These are phyloP conservation scores for Notospermus geniculatus DNA, from an alignment of 1,140 invertebrate species.

Conservation along the genomic window DNA sequence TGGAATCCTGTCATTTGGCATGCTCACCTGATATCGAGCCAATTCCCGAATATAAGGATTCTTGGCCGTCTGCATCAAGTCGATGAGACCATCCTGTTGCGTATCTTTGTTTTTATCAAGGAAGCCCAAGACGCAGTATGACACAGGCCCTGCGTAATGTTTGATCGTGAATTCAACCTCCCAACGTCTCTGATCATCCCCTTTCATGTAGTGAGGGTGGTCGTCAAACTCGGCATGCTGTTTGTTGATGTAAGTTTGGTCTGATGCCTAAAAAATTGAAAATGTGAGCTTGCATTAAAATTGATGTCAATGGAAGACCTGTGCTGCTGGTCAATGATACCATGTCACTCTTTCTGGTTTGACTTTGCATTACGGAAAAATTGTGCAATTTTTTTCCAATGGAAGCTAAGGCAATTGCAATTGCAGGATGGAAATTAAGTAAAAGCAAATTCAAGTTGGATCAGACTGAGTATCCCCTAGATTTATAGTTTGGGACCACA, in stretches of 20 bases:
- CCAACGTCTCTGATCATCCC: conserved; percentile 57
- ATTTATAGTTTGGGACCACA: too few species aligned
- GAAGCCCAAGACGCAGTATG: conserved; percentile 94
- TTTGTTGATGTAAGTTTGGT: conserved; percentile 85
- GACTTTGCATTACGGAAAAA: too few species aligned
- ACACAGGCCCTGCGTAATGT: conserved; percentile 97
- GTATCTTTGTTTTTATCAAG: conserved; percentile 99
- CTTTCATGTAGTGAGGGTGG: conserved; percentile 82
- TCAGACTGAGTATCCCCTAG: too few species aligned
- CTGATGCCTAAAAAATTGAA: conserved; percentile 83
- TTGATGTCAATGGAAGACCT: too few species aligned
- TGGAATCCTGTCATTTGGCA: too few species aligned
- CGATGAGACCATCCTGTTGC: conserved; percentile 92
- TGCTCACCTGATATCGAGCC: conserved; percentile 72
- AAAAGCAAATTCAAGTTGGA: too few species aligned
- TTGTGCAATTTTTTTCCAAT: too few species aligned
- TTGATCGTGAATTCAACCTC: conserved; percentile 95
- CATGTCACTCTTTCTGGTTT: too few species aligned
- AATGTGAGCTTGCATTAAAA: too few species aligned
- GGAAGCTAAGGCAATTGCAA: too few species aligned
- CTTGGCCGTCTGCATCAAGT: conserved; percentile 81
- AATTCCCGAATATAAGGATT: conserved; percentile 86
- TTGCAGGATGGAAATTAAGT: too few species aligned
- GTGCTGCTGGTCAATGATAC: too few species aligned
- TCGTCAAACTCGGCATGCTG: conserved; percentile 84